phyloP scores from a whole-genome alignment of 2,113 vertebrate genomes.

The Formicarius rufipectus region DNA sequence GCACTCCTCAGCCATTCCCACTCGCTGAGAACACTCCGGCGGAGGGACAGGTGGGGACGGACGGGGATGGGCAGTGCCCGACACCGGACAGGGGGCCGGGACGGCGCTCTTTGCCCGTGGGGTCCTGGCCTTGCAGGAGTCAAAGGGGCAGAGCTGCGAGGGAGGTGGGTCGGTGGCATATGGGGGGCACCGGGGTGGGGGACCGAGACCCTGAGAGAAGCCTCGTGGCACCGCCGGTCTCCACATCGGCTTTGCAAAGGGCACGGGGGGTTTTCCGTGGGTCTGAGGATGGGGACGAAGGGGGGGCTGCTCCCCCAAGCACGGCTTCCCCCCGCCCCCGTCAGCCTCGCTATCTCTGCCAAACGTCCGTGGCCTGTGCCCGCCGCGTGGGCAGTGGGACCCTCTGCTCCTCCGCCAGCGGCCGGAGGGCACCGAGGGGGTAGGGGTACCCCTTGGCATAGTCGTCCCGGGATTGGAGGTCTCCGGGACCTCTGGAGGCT shows the following conservation, averaged over 20 bases:
- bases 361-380: conserved; percentile 73
- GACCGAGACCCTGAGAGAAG: neutral
- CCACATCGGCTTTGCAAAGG: neutral
- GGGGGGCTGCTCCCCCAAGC: neutral
- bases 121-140: neutral
- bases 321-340: accelerated
- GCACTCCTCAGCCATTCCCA: neutral
- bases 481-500: conserved; percentile 12
- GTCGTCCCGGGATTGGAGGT: conserved; percentile 68
- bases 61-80: accelerated
- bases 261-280: neutral
- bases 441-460: conserved; percentile 75
- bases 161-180: accelerated
- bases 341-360: conserved; percentile 83
- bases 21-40: neutral
- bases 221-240: neutral
- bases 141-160: neutral
- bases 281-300: neutral
- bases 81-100: neutral
- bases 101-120: neutral
- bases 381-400: conserved; percentile 57
- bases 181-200: neutral
- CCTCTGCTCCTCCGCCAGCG: conserved; percentile 67
- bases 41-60: neutral
- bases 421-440: conserved; percentile 54